Percentiles rank a stretch among this genome's conserved stretches.
Evolutionary conservation across 2,888 invertebrate species (phyloP).

Genomic region (Agriopis aurantiaria): DNA sequence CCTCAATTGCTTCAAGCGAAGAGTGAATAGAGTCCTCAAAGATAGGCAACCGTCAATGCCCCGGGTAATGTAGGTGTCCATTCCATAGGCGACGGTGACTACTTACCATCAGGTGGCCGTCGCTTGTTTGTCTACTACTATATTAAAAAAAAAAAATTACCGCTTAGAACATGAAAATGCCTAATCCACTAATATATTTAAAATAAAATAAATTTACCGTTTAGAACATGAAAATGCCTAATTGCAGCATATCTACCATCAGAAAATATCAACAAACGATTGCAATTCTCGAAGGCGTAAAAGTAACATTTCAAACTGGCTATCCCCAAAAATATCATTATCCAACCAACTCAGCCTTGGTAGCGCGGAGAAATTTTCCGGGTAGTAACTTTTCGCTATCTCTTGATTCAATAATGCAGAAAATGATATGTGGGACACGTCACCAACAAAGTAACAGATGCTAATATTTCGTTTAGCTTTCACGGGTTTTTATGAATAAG

Average conservation of each 20-base stretch:
- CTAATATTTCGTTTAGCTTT: constrained; percentile 36
- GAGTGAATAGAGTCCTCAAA: too few species aligned
- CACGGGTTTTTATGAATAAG: background rate
- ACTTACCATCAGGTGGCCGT: too few species aligned
- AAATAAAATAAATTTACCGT: too few species aligned
- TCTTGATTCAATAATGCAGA: constrained; percentile 63
- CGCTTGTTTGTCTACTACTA: too few species aligned
- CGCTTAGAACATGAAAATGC: too few species aligned
- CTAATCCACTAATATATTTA: too few species aligned
- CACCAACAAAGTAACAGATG: constrained; percentile 45
- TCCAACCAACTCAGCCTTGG: constrained; percentile 46
- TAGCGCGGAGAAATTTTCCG: constrained; percentile 51
- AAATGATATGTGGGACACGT: constrained; percentile 56
- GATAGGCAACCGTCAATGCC: too few species aligned
- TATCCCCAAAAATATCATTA: constrained; percentile 48
- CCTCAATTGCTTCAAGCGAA: too few species aligned
- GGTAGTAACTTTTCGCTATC: constrained; percentile 52
- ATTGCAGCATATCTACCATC: background rate
- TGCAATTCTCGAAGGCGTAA: background rate
- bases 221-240: background rate
- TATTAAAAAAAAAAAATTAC: too few species aligned
- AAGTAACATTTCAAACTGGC: constrained; percentile 23
- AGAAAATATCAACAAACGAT: background rate
- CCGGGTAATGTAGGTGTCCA: too few species aligned
- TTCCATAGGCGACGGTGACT: too few species aligned